Base-by-base conservation (phyloP, 2,797 vertebrate genomes). In the Sebastes taczanowskii region DNA sequence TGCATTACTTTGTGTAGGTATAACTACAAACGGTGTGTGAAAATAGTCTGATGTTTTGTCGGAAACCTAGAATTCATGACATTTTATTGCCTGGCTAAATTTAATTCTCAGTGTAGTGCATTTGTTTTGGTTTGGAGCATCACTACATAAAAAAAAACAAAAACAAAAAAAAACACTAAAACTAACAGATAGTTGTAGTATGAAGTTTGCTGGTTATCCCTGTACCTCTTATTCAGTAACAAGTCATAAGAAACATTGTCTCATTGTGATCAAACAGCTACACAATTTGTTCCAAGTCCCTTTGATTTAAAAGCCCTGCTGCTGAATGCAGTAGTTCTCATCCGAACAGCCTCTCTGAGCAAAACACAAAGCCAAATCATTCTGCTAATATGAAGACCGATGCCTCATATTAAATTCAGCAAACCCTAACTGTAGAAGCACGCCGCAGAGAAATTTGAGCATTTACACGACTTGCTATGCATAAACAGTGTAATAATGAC, bases 401-500 rank as follows among this genome's bases (percentile, higher is more conserved):
- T 77, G 58, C 80, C 59, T 84, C 38, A 78, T 84, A 79, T 81
- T 87, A 35, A 77, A 87, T 76, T 78, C 66, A 78, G 77, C 53
- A 72, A 81, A 71, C 14, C 23, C 25, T 62, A 30, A 42, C 65
- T 62, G 60, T 49, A 58, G 52, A 84, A 60, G 63, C 65, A 59
- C n/a, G 13, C 62, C 29, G 1, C 70, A 71, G 75, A 90, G 68
- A 87, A 84, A 88, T 86, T 38, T 71, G 74, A 82, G 77, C 81
- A 86, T 86, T 83, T 87, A 83, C 74, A 83, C 10, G 11, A 71
- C 84, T 86, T 77, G 42, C 56, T 29, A 72, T 89, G 82, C 79
- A 86, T 82, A 71, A 87, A 88, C 67, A 83, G 55, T 52, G 60
- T 75, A 83, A 87, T 85, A 79, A 92, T 85, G 87, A 87, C 89